Percentiles rank a stretch among this genome's conserved stretches.
Evolutionary conservation across 2,888 invertebrate genomes (phyloP).

Genomic region (Steromphala cineraria): DNA sequence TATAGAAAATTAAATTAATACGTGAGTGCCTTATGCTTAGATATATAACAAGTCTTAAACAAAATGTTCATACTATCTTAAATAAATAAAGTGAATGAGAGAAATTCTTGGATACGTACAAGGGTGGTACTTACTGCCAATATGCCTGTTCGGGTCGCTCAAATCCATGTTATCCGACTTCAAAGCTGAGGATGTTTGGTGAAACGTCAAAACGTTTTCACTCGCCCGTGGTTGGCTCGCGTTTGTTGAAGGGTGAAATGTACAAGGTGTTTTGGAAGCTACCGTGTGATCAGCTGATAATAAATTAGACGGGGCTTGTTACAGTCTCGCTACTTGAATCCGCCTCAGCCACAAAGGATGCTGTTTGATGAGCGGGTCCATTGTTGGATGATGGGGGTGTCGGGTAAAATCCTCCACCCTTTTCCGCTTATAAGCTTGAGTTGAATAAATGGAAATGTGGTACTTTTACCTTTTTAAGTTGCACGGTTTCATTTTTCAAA

Average conservation of each 20-base stretch:
- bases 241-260: background rate
- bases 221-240: background rate
- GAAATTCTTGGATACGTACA: no score
- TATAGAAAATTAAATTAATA: no score
- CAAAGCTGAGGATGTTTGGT: no score
- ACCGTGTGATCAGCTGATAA: slow-evolving; percentile 8
- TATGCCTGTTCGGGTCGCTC: slow-evolving; percentile 7
- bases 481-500: no score
- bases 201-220: background rate
- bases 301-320: slow-evolving; percentile 17
- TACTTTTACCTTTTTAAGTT: no score
- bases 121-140: background rate
- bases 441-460: no score
- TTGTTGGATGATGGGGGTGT: background rate
- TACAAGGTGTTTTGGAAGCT: slow-evolving; percentile 1
- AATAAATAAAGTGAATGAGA: no score
- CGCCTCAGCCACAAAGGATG: slow-evolving; percentile 2
- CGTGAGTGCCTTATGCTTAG: no score
- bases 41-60: no score
- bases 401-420: background rate
- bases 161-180: slow-evolving; percentile 9
- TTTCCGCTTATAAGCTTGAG: no score
- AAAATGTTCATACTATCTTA: no score
- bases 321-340: slow-evolving; percentile 14
- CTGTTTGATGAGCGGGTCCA: slow-evolving; percentile 15